Percentiles rank a stretch among this genome's conserved stretches.
phyloP scores from a whole-genome alignment of 2,797 vertebrate species.

The Eurystomus glaucurus region DNA sequence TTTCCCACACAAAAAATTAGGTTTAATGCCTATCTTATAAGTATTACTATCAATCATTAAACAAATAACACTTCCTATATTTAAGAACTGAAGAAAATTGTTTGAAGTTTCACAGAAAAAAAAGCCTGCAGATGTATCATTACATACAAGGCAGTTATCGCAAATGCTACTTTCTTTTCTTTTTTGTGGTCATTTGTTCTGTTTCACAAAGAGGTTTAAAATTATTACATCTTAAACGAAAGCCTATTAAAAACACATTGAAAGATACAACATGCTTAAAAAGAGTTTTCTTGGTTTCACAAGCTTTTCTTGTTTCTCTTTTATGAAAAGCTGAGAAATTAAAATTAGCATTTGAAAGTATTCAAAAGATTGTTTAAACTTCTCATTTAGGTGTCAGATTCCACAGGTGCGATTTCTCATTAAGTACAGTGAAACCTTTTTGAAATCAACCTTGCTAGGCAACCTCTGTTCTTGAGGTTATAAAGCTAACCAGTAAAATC shows the following conservation, averaged over 20 bases:
- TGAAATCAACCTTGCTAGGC: conserved; percentile 31
- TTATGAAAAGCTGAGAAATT: conserved; percentile 81
- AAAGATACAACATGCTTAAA: conserved; percentile 82
- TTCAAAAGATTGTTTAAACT: conserved; percentile 81
- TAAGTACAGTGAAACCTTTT: conserved; percentile 67
- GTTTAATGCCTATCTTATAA: not conserved
- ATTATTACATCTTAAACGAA: conserved; percentile 80
- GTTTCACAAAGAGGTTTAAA: conserved; percentile 79
- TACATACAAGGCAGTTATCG: conserved; percentile 71
- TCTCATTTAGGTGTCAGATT: conserved; percentile 72
- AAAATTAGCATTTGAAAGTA: conserved; percentile 89
- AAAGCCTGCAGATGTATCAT: conserved; percentile 66
- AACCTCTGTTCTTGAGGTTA: conserved; percentile 15
- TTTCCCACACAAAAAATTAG: fast-evolving
- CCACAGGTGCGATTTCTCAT: conserved; percentile 78
- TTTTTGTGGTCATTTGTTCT: conserved; percentile 81
- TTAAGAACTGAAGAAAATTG: conserved; percentile 59
- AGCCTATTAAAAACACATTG: conserved; percentile 81
- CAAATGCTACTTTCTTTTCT: conserved; percentile 87
- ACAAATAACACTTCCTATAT: not conserved
- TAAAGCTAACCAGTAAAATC: conserved; percentile 19
- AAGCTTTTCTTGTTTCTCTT: conserved; percentile 88
- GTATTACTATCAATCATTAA: not conserved
- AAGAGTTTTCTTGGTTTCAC: conserved; percentile 87
- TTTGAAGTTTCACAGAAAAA: conserved; percentile 67